Base-by-base conservation (phyloP, 2,888 invertebrate genomes). In the Thereva nobilitata region DNA sequence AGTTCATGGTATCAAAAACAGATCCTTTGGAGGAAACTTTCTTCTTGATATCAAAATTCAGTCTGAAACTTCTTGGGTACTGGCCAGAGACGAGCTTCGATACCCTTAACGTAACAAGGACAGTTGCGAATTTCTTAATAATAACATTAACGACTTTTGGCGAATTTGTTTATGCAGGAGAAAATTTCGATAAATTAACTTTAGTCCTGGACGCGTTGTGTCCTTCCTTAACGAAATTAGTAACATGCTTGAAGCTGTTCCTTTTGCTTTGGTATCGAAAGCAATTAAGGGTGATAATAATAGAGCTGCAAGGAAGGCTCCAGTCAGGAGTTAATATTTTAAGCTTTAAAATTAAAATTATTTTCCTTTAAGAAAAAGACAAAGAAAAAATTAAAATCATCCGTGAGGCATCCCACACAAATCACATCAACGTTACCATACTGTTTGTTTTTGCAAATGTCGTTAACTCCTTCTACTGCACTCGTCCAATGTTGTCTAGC, bases 161-260 rank as follows among this genome's bases (percentile, higher is more conserved):
- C 6, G 61, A 61, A 10, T 41, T 61, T 40, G 35, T 50, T 8
- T 61, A 49, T 50, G 61, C 61, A 23, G 23, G 38, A 9, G 37
- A 50, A n/a, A 61, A 35, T 50, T 23, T 40, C 7, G 35, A 38
- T 40, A 23, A 47, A 9, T 23, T 50, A 5, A 41, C 12, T 23
- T 12, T 61, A 10, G 57, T 64, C 1, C 50, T 68, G 4, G 68
- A 68, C 41, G 68, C 68, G 4, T 8, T 68, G 1, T 66, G 66
- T 68, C 68, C 68, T 8, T 50, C 52, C 6, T 47, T 66, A 45
- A 66, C 66, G 5, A 63, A 56, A 44, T 42, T 57, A 1, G 63
- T 68, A 10, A 66, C 68, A 10, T 64, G 63, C n/a, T 49, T 68
- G n/a, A 68, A 68, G 41, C 10, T 68, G 5, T 57, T 63, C 6